Conservation (phyloP, 2,888 invertebrate species). For the Xanthia togata region DNA sequence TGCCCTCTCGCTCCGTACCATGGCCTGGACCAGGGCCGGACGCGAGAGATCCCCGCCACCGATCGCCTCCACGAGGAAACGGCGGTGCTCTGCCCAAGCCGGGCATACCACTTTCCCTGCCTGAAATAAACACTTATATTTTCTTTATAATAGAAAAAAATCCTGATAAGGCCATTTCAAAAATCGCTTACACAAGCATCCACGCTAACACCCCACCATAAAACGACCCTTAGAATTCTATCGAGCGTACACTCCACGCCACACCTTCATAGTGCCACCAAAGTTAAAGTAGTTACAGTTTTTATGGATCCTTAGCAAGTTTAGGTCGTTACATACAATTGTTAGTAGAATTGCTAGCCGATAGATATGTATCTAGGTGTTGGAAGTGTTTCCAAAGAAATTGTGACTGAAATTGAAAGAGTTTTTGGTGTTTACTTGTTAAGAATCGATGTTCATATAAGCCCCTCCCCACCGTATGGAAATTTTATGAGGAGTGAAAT, state of each 20-base stretch:
- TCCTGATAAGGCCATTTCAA: not conserved
- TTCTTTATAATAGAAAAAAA: not conserved
- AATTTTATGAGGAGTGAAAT: too few relatives aligned
- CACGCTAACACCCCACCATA: not conserved
- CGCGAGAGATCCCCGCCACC: too few relatives aligned
- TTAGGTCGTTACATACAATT: conserved; percentile 37
- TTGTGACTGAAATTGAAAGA: not conserved
- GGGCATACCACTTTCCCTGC: too few relatives aligned
- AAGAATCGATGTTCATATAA: too few relatives aligned
- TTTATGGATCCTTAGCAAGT: conserved; percentile 48
- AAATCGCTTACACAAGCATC: conserved; percentile 3
- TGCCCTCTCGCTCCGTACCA: too few relatives aligned
- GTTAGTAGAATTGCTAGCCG: conserved; percentile 23
- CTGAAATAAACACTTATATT: not conserved
- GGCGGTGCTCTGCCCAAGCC: too few relatives aligned
- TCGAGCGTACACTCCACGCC: conserved; percentile 31
- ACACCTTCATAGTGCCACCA: conserved; percentile 29
- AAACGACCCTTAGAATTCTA: conserved; percentile 31
- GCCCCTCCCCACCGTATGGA: too few relatives aligned
- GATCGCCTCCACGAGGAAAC: too few relatives aligned
- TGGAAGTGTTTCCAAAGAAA: not conserved
- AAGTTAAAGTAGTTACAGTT: conserved; percentile 51
- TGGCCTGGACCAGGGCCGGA: too few relatives aligned
- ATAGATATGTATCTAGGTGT: conserved; percentile 8
- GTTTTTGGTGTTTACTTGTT: not conserved